Conservation (phyloP, 2,797 vertebrate genomes). For the Acanthurus tractus region DNA sequence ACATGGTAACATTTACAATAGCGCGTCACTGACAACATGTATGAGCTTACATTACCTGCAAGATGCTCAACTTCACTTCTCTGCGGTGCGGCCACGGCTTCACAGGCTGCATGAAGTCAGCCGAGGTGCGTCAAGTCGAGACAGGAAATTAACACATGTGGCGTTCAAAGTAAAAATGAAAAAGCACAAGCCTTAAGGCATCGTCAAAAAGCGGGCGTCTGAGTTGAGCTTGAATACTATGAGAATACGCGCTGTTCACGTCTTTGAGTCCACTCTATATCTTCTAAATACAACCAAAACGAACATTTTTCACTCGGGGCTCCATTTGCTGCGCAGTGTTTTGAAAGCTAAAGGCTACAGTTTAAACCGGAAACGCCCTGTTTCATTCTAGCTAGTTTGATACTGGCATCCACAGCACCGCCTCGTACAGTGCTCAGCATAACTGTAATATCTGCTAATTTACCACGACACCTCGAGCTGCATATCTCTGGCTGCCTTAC, state of each 20-base stretch:
- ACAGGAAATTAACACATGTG: not conserved
- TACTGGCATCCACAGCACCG: slow-evolving; percentile 27
- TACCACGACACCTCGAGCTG: not conserved
- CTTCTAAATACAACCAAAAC: no score
- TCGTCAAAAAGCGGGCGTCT: not conserved
- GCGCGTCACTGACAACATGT: slow-evolving; percentile 11
- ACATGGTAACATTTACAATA: not conserved
- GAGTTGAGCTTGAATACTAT: not conserved
- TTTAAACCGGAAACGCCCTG: slow-evolving; percentile 32
- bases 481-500: not conserved
- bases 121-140: rapidly evolving
- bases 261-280: no score
- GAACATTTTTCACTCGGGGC: not conserved
- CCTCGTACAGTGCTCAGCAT: not conserved
- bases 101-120: slow-evolving; percentile 48
- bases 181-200: not conserved
- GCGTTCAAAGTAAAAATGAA: slow-evolving; percentile 53
- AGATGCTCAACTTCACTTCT: slow-evolving; percentile 83
- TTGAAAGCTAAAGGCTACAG: not conserved
- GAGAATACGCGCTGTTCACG: no score
- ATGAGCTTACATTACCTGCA: slow-evolving; percentile 70
- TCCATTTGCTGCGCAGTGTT: not conserved
- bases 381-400: slow-evolving; percentile 27
- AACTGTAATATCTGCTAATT: slow-evolving; percentile 20
- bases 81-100: slow-evolving; percentile 71